These are phyloP conservation scores for Pachyseris speciosa DNA, from an alignment of 64 coral and sea anemone species.

Conservation along the genomic window DNA sequence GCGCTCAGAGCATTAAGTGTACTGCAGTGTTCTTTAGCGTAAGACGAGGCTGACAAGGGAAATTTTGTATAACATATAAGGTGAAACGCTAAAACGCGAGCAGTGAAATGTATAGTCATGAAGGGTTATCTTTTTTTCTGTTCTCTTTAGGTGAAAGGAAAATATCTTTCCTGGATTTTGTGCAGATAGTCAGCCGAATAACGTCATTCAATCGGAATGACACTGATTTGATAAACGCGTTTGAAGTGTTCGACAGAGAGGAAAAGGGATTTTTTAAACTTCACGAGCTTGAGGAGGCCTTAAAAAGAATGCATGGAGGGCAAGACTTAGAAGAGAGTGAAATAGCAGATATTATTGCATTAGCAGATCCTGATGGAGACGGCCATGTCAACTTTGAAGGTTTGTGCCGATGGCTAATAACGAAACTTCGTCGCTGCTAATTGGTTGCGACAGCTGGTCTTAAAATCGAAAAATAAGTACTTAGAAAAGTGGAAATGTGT, in stretches of 20 bases:
- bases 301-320: conserved; percentile 20
- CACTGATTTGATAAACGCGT: conserved; percentile 56
- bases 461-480: no score
- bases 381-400: conserved; percentile 66
- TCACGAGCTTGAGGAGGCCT: conserved; percentile 26
- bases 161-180: conserved; percentile 63
- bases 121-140: not conserved
- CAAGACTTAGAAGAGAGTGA: conserved; percentile 11
- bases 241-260: conserved; percentile 61
- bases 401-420: not conserved
- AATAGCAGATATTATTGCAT: conserved; percentile 37
- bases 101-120: not conserved
- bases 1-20: no score
- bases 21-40: no score
- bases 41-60: no score
- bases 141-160: not conserved
- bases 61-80: no score
- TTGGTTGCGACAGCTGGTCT: no score
- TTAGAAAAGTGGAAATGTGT: no score
- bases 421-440: not conserved
- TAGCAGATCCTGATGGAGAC: conserved; percentile 62
- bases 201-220: conserved; percentile 11
- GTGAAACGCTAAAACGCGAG: no score
- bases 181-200: conserved; percentile 32
- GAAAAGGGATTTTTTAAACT: conserved; percentile 36